Conservation (phyloP, 1,140 invertebrate species). For the Acromyrmex echinatior region DNA sequence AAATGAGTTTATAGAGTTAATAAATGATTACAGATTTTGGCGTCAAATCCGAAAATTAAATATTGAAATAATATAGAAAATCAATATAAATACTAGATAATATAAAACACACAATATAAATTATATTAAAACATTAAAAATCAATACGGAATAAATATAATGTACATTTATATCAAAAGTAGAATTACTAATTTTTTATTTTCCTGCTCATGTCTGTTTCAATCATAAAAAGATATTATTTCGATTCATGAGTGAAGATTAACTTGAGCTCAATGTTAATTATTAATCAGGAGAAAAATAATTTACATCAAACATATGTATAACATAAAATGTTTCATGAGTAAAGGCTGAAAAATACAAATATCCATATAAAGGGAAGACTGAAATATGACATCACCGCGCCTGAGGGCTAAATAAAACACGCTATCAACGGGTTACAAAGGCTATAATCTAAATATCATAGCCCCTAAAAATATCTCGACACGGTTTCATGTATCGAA, state of each 20-base stretch:
- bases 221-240: neutral
- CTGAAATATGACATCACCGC: neutral
- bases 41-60: no score
- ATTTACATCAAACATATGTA: neutral
- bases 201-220: neutral
- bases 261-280: neutral
- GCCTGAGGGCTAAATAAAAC: conserved; percentile 44
- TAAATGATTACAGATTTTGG: no score
- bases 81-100: neutral
- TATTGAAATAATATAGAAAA: neutral
- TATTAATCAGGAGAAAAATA: neutral
- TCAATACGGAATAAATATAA: neutral
- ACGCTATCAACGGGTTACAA: conserved; percentile 25
- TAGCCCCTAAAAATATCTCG: conserved; percentile 42
- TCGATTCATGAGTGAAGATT: neutral
- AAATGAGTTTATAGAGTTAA: no score
- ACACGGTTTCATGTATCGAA: conserved; percentile 30
- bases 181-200: neutral
- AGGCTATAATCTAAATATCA: conserved; percentile 58
- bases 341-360: neutral
- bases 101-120: neutral
- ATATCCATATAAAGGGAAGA: neutral
- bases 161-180: neutral
- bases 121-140: neutral
- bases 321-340: conserved; percentile 1